Percentiles rank a stretch among this genome's conserved stretches.
Evolutionary conservation across 2,797 vertebrate species (phyloP).

Genomic region (Acipenser ruthenus): DNA sequence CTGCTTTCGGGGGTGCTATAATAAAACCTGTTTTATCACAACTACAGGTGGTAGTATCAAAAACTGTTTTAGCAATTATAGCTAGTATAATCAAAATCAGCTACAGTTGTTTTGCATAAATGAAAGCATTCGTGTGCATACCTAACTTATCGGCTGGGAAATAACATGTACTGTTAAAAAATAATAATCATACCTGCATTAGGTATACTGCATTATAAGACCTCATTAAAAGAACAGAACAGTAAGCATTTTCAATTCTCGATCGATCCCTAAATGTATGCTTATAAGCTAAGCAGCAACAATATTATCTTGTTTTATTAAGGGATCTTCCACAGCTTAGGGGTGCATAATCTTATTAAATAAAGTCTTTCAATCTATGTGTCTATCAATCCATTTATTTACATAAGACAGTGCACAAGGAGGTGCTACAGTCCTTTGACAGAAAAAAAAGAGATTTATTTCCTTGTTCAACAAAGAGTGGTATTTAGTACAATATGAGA

Average conservation of each 20-base stretch:
- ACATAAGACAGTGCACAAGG: neutral
- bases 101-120: no score
- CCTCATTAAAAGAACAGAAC: constrained; percentile 22
- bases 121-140: no score
- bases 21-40: no score
- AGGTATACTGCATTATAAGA: constrained; percentile 21
- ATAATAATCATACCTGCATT: neutral
- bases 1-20: no score
- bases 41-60: no score
- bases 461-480: constrained; percentile 10
- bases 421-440: neutral
- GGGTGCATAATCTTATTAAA: constrained; percentile 16
- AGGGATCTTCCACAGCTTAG: constrained; percentile 9
- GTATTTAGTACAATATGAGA: constrained; percentile 24
- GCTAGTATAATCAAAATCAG: no score
- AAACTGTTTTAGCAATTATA: no score
- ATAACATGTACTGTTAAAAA: no score
- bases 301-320: constrained; percentile 17
- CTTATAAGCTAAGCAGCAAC: neutral
- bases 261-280: constrained; percentile 13
- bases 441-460: constrained; percentile 1
- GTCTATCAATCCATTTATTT: no score
- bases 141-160: no score
- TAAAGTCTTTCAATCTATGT: constrained; percentile 20
- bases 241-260: constrained; percentile 16